Base-by-base conservation (phyloP, 1,140 invertebrate species). In the Drosophila trapezifrons region DNA sequence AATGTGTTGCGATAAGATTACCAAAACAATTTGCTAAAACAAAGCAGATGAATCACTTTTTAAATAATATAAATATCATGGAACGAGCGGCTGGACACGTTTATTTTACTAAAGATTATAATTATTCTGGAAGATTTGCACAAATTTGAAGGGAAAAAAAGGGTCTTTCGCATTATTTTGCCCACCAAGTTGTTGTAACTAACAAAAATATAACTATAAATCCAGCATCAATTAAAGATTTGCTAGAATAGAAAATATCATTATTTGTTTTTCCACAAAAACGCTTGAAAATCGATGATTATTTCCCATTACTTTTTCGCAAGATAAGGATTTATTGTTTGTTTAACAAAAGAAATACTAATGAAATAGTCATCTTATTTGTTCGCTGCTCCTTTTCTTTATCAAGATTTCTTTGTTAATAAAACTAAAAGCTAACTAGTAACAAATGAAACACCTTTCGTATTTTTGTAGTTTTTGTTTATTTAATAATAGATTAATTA, bases 401-500 rank as follows among this genome's bases (percentile, higher is more conserved):
- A 5, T 4, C 15, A 20, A 35, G 1, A 15, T 15, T 10, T 20
- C 18, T 54, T 54, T 54, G 51, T 51, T 18, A 51, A 18, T 10
- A n/a, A n/a, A n/a, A n/a, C n/a, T n/a, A n/a, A n/a, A n/a, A n/a
- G n/a, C n/a, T n/a, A n/a, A n/a, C n/a, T n/a, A n/a, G n/a, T n/a
- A 35, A 35, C 9, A 13, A 57, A 22, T 22, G 17, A 17, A 63
- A 42, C 55, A 32, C 2, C 17, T 12, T 13, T 18, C 37, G 35
- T 70, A 67, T 65, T 78, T 81, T 78, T 74, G 55, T 76, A 66
- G 47, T 80, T 85, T 86, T 89, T 87, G 78, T 87, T 89, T 89
- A 89, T 73, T 89, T 87, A 83, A 83, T 87, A 87, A 83, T 87
- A 87, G 83, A 87, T 87, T 87, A 87, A 89, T 87, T 87, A 87